Percentiles rank a stretch among this genome's conserved stretches.
These are phyloP conservation scores for Drosophila lacteicornis DNA, from an alignment of 1,140 invertebrate genomes.

Conservation along the genomic window DNA sequence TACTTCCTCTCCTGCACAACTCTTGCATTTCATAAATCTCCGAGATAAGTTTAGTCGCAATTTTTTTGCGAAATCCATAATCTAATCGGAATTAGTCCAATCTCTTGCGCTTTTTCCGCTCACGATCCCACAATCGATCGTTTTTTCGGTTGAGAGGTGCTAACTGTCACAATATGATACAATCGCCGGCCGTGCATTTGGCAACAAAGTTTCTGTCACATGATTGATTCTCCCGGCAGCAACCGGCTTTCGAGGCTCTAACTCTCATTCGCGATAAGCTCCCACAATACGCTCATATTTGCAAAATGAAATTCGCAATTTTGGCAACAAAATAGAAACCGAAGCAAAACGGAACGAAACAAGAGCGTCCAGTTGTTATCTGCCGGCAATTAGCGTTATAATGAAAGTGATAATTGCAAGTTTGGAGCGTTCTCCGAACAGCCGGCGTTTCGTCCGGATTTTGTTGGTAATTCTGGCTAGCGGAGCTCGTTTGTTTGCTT, in stretches of 20 bases:
- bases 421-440: slow-evolving; percentile 45
- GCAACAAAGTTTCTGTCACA: slow-evolving; percentile 59
- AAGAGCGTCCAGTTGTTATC: slow-evolving; percentile 47
- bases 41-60: slow-evolving; percentile 12
- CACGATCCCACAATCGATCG: slow-evolving; percentile 6
- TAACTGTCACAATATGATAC: slow-evolving; percentile 29
- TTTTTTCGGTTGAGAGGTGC: slow-evolving; percentile 12
- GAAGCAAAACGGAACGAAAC: slow-evolving; percentile 1
- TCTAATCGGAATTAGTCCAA: slow-evolving; percentile 46
- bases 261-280: slow-evolving; percentile 61
- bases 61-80: slow-evolving; percentile 20
- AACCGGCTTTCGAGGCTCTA: slow-evolving; percentile 55
- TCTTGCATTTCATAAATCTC: slow-evolving; percentile 38
- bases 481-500: slow-evolving; percentile 68
- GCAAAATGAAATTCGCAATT: slow-evolving; percentile 49
- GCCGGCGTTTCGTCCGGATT: slow-evolving; percentile 43
- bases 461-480: slow-evolving; percentile 19
- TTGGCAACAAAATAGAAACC: slow-evolving; percentile 32
- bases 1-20: slow-evolving; percentile 4
- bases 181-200: slow-evolving; percentile 46
- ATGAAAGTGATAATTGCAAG: slow-evolving; percentile 74
- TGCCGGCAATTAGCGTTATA: slow-evolving; percentile 70
- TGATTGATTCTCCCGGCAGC: slow-evolving; percentile 49
- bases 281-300: slow-evolving; percentile 37
- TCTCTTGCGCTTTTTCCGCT: slow-evolving; percentile 5